These are phyloP conservation scores for Enteromius unitaeniatus DNA, from an alignment of 2,797 vertebrate genomes.

Conservation along the genomic window DNA sequence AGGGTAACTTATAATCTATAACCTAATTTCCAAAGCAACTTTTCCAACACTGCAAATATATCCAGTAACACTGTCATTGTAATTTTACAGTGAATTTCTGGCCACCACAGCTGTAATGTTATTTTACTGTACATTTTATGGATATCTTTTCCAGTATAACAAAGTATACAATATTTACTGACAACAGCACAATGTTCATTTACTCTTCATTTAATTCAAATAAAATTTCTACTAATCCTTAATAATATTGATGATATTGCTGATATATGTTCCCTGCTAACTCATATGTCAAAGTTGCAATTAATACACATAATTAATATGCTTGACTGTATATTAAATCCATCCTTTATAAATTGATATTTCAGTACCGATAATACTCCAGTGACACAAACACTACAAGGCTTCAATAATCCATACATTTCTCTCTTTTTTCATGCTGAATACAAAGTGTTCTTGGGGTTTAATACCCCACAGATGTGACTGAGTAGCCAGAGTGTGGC, in stretches of 20 bases:
- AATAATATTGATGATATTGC: not conserved
- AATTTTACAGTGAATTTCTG: not conserved
- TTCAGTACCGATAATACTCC: not conserved
- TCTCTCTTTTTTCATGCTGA: not conserved
- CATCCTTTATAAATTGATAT: constrained; percentile 3
- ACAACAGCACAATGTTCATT: not conserved
- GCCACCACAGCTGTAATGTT: not conserved
- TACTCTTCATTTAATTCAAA: not conserved
- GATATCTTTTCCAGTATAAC: not conserved
- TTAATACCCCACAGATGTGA: constrained; percentile 41
- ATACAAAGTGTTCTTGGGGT: constrained; percentile 7
- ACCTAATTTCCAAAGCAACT: not conserved
- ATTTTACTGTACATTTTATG: no score
- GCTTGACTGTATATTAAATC: not conserved
- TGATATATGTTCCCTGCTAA: not conserved
- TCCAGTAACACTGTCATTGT: not conserved
- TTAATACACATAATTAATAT: not conserved
- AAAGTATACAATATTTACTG: not conserved
- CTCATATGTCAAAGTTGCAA: not conserved
- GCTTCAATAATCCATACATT: constrained; percentile 19
- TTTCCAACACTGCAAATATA: not conserved
- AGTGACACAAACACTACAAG: not conserved
- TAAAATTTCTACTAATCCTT: not conserved
- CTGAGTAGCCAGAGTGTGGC: constrained; percentile 37
- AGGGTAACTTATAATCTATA: not conserved